Percentiles rank a stretch among this genome's conserved stretches.
Conservation (phyloP, 2,888 invertebrate species). For the Plebejus anna region DNA sequence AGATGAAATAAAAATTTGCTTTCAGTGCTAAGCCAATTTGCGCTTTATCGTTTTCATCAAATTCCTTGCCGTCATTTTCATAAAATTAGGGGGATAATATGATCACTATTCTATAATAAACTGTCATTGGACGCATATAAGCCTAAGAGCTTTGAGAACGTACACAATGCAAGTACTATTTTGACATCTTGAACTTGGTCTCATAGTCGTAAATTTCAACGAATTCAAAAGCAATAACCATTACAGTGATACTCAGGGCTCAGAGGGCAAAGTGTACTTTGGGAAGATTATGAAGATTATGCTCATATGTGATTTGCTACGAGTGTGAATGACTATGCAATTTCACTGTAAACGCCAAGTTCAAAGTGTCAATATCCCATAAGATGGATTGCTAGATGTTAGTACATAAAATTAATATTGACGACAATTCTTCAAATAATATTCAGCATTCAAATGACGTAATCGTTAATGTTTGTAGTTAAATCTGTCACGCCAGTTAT, state of each 20-base stretch:
- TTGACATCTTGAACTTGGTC: neutral
- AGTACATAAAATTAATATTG: neutral
- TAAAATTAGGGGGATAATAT: too few relatives aligned
- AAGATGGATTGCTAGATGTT: neutral
- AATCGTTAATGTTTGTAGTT: neutral
- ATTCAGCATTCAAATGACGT: neutral
- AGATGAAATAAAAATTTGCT: too few relatives aligned
- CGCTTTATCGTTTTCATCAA: too few relatives aligned
- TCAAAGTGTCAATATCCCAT: neutral
- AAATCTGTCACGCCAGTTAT: neutral
- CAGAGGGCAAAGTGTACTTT: neutral
- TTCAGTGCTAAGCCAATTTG: too few relatives aligned
- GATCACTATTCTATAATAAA: too few relatives aligned
- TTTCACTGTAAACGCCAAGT: neutral
- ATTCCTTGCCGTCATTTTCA: too few relatives aligned
- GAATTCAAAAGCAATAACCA: neutral
- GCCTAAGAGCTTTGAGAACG: neutral
- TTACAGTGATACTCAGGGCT: neutral
- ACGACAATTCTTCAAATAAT: neutral
- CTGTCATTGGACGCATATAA: too few relatives aligned
- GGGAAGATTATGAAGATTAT: neutral
- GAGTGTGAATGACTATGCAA: neutral
- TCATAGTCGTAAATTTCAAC: neutral
- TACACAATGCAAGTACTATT: neutral
- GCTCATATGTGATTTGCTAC: neutral